A percentile compares a stretch with the other conserved stretches of the same genome.
These are phyloP conservation scores for Enteromius thamalakanensis DNA, from an alignment of 2,797 vertebrate species.

Conservation along the genomic window DNA sequence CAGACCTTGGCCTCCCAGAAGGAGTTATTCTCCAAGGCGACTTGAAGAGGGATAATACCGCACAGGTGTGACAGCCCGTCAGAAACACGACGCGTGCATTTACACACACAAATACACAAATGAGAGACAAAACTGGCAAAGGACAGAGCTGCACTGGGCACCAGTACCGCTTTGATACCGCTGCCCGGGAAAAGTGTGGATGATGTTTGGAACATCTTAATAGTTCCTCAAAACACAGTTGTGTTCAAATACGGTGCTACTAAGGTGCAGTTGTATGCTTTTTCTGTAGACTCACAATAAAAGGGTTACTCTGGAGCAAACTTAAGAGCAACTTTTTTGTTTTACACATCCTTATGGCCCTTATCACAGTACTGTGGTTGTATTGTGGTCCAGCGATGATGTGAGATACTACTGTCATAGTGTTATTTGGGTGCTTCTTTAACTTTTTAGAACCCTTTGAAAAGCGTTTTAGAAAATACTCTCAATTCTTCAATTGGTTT, in stretches of 20 bases:
- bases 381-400: not conserved
- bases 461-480: not conserved
- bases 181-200: not conserved
- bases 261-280: not conserved
- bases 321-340: not conserved
- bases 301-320: not conserved
- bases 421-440: not conserved
- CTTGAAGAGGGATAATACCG: slow-evolving; percentile 7
- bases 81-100: not conserved
- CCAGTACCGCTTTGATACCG: not conserved
- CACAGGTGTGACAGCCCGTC: slow-evolving; percentile 35
- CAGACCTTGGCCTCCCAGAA: slow-evolving; percentile 55
- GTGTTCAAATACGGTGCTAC: not conserved
- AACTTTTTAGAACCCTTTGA: not conserved
- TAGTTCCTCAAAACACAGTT: slow-evolving; percentile 23
- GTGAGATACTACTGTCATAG: not conserved
- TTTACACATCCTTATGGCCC: not conserved
- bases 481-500: not conserved
- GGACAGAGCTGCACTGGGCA: slow-evolving; percentile 15
- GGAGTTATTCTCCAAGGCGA: slow-evolving; percentile 17
- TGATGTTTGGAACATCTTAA: slow-evolving; percentile 28
- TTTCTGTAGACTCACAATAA: slow-evolving; percentile 1
- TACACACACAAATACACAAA: slow-evolving; percentile 41
- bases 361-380: not conserved
- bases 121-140: slow-evolving; percentile 18